A percentile compares a stretch with the other conserved stretches of the same genome.
Evolutionary conservation across 2,113 vertebrate species (phyloP).

Genomic region (Hydrochoerus hydrochaeris): DNA sequence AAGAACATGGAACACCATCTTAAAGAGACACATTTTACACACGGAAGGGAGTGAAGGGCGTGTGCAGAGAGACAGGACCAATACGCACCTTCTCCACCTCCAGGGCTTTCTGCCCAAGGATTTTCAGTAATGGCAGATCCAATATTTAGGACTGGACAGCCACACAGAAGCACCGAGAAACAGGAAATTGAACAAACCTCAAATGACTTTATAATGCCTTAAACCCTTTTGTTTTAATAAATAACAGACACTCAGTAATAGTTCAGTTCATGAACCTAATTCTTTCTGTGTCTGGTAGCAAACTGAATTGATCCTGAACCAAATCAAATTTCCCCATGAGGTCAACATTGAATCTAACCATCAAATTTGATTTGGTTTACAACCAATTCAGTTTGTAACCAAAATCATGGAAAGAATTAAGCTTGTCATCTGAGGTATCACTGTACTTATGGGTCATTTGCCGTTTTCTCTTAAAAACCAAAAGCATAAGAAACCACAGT

Average conservation of each 20-base stretch:
- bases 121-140: not conserved
- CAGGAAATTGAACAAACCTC: not conserved
- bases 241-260: not conserved
- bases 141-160: not conserved
- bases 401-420: not conserved
- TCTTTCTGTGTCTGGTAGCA: not conserved
- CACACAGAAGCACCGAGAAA: rapidly evolving
- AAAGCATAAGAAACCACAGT: not conserved
- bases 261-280: not conserved
- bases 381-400: not conserved
- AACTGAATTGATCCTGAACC: not conserved
- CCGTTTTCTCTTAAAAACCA: not conserved
- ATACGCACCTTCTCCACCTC: not conserved
- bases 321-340: not conserved
- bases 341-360: not conserved
- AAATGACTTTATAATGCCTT: not conserved
- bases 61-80: not conserved
- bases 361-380: not conserved
- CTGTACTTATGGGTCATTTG: not conserved
- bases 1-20: not conserved
- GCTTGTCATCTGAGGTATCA: not conserved
- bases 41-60: rapidly evolving
- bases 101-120: rapidly evolving
- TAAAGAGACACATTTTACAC: not conserved
- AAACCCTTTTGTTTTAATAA: not conserved